Conservation (phyloP, 1,140 invertebrate genomes). For the Pomacea maculata region DNA sequence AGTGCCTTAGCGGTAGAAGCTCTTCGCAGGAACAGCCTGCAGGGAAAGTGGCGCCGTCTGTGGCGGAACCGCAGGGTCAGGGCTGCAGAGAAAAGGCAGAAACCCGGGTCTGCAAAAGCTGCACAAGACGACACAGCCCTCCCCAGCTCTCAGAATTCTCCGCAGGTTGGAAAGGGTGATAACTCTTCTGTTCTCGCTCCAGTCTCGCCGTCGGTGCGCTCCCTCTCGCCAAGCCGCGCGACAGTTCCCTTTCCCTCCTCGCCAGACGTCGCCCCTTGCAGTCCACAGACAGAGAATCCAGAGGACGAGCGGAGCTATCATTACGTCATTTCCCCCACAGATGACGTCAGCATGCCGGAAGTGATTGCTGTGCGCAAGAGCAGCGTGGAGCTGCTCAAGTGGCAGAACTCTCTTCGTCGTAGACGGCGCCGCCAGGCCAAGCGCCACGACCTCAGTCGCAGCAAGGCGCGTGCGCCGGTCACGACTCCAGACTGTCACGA, state of each 20-base stretch:
- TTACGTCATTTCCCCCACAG: conserved; percentile 22
- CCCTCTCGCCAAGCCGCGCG: not conserved
- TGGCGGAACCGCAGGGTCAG: conserved; percentile 6
- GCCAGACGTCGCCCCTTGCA: not conserved
- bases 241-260: not conserved
- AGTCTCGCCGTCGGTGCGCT: not conserved
- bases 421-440: conserved; percentile 14
- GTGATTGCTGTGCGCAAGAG: conserved; percentile 13
- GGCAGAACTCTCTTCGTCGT: conserved; percentile 19
- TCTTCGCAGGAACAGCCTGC: conserved; percentile 18
- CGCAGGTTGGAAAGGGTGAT: not conserved
- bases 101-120: not conserved
- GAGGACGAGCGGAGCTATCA: not conserved
- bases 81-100: not conserved
- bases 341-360: conserved; percentile 19
- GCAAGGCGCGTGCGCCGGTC: not conserved
- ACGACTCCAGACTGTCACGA: not conserved
- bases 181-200: not conserved
- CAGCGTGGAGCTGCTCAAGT: conserved; percentile 20
- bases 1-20: conserved; percentile 1
- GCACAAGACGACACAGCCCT: no score
- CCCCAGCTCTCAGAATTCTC: not conserved
- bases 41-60: conserved; percentile 4
- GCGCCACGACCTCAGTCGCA: conserved; percentile 14
- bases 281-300: not conserved